Evolutionary conservation across 2,113 vertebrate species (phyloP), one percentile per base, ranked within the genome.

Genomic region (Leptosomus discolor): DNA sequence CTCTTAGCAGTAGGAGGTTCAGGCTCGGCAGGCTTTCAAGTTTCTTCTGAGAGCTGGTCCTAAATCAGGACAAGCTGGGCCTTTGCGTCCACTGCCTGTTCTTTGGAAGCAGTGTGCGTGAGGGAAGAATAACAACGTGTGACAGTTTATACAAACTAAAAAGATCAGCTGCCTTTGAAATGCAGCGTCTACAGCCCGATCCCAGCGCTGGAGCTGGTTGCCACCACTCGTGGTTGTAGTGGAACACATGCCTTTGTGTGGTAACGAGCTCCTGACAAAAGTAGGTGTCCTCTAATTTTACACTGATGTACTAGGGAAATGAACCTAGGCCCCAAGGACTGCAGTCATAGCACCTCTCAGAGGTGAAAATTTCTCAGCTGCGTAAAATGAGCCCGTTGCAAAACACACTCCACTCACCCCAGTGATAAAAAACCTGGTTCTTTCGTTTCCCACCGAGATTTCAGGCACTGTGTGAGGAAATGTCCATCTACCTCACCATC

Each of bases 21-120:
- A 37, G 24, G 18, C 43, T 71, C 26, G 26, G 8, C 6, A 45
- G 26, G 15, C 37, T 92, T 95, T 73, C 8, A 43, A 37, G 21
- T 29, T 82, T 85, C 61, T 48, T 18, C 2, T 78, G 76, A 61
- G 65, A 90, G 30, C 61, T 63, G 27, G 5, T 65, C 14, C 58
- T 12, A 57, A 29, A 18, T 48, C 8, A 54, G 48, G 64, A 18
- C 21, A 34, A 58, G 29, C 36, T 53, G 54, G 5, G 21, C 75
- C 29, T 24, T 70, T 36, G 48, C 20, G 5, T 69, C 27, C 2
- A 0, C 30, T 77, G 54, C 32, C 43, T 1, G 0, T 43, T 79
- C 17, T 81, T 51, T 64, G 74, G 64, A 84, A 85, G 46, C 58
- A 41, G 75, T 5, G 9, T 65, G n/a, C 57, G 27, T 22, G 29